phyloP scores from a whole-genome alignment of 2,797 vertebrate species.

The Naso thynnoides region DNA sequence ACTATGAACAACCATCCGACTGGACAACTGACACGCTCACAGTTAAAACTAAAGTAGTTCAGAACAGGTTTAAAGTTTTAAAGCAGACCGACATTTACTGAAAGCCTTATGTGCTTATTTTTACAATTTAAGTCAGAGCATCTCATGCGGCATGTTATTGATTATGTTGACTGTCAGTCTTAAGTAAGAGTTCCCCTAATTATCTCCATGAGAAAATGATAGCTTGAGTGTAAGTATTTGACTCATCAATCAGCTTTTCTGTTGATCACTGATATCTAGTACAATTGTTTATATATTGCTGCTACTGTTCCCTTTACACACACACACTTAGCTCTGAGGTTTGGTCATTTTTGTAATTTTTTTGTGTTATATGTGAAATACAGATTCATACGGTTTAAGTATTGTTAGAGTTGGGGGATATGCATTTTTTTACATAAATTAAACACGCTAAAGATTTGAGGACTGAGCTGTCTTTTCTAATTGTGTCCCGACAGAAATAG shows the following conservation, averaged over 20 bases:
- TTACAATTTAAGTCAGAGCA: not conserved
- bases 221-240: not conserved
- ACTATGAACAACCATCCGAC: not conserved
- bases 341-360: conserved; percentile 1
- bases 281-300: conserved; percentile 2
- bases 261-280: not conserved
- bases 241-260: conserved; percentile 8
- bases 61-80: not conserved
- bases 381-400: too few species aligned
- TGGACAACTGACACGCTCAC: not conserved
- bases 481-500: not conserved
- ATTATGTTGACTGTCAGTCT: conserved; percentile 6
- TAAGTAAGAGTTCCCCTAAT: not conserved
- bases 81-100: not conserved
- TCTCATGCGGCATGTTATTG: not conserved
- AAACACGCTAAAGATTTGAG: not conserved
- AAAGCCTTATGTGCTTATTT: conserved; percentile 10
- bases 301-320: not conserved
- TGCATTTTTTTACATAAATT: not conserved
- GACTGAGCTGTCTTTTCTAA: not conserved
- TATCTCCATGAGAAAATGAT: not conserved
- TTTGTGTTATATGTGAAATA: conserved; percentile 9
- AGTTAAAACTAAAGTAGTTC: not conserved
- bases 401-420: not conserved
- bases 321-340: not conserved